These are phyloP conservation scores for Augochlorella aurata DNA, from an alignment of 2,888 invertebrate genomes.

Conservation along the genomic window DNA sequence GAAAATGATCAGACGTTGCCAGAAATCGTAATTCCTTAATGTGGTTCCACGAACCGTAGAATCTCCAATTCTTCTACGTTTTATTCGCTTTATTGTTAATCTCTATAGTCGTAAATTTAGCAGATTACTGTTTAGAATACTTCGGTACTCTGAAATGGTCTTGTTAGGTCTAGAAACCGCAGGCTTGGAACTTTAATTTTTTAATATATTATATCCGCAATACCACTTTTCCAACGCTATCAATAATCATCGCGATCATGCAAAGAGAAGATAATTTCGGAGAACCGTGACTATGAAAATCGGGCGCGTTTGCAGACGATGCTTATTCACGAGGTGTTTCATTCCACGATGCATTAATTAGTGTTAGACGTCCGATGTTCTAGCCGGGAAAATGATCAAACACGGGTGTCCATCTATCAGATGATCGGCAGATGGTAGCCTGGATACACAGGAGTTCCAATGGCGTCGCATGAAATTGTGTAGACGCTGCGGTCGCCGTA, in stretches of 20 bases:
- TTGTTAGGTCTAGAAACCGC: not conserved
- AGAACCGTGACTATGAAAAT: too few species aligned
- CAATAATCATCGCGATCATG: too few species aligned
- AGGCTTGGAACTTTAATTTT: too few species aligned
- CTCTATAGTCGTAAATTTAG: too few species aligned
- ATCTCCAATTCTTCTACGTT: too few species aligned
- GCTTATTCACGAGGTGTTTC: too few species aligned
- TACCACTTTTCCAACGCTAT: too few species aligned
- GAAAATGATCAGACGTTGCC: not conserved
- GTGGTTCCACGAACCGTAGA: too few species aligned
- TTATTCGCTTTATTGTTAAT: not conserved
- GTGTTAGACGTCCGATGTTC: not conserved
- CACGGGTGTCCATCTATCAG: not conserved
- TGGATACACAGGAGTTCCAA: conserved; percentile 22
- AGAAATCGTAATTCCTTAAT: not conserved
- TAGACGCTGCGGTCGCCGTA: conserved; percentile 33
- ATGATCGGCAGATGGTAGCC: conserved; percentile 1
- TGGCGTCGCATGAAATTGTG: conserved; percentile 46
- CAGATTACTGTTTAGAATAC: too few species aligned
- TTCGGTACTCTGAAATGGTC: not conserved
- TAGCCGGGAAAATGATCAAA: not conserved
- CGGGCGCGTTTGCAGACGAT: too few species aligned
- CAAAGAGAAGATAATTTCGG: too few species aligned
- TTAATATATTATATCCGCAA: too few species aligned
- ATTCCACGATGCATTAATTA: not conserved